Conservation (phyloP, 2,888 invertebrate species). For the Pterostichus madidus region DNA sequence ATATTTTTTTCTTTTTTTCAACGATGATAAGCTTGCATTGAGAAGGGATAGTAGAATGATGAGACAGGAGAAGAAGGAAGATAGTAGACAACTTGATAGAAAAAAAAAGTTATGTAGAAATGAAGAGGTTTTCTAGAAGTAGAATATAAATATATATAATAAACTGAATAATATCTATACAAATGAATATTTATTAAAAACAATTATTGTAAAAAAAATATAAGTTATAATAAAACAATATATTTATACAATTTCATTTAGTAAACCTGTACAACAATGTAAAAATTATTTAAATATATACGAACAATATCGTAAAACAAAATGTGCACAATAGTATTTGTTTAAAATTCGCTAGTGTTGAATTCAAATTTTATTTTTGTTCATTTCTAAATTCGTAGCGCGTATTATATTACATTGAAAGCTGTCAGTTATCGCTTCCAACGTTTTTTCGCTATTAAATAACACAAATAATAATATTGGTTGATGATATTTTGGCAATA, state of each 20-base stretch:
- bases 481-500: conserved; percentile 11
- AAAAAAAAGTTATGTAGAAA: no score
- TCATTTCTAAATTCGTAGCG: conserved; percentile 26
- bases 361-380: conserved; percentile 39
- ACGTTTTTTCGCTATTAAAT: conserved; percentile 42
- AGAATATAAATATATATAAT: no score
- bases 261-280: conserved; percentile 15
- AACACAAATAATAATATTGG: conserved; percentile 51
- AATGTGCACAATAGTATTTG: neutral
- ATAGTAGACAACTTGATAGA: no score
- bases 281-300: conserved; percentile 5
- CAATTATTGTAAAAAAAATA: conserved; percentile 22
- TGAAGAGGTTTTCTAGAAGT: no score
- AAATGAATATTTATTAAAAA: no score
- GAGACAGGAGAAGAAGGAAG: no score
- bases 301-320: conserved; percentile 9
- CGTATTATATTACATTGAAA: conserved; percentile 60
- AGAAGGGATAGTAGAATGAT: no score
- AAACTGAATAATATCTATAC: no score
- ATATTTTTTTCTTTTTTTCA: no score
- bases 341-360: neutral
- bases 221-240: conserved; percentile 16
- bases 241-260: conserved; percentile 18
- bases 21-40: no score
- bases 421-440: conserved; percentile 52